Percentiles rank a stretch among this genome's conserved stretches.
These are phyloP conservation scores for Ophonus ardosiacus DNA, from an alignment of 2,888 invertebrate genomes.

Conservation along the genomic window DNA sequence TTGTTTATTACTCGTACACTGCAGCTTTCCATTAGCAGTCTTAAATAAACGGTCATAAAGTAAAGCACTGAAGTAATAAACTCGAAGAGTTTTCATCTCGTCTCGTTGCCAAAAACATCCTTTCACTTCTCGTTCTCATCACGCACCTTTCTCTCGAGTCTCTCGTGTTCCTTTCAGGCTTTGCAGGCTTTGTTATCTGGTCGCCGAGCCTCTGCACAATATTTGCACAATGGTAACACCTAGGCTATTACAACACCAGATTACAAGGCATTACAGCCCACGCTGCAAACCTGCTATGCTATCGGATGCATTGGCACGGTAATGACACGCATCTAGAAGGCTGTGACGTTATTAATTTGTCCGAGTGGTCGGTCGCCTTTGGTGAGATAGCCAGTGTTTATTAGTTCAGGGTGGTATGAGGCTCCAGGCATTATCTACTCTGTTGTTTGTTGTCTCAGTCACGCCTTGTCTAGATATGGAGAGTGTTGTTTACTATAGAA, in stretches of 20 bases:
- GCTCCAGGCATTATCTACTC: not conserved
- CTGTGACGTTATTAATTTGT: conserved; percentile 45
- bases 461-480: conserved; percentile 21
- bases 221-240: conserved; percentile 59
- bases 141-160: conserved; percentile 41
- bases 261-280: conserved; percentile 52
- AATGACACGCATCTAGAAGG: conserved; percentile 40
- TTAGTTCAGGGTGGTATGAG: conserved; percentile 19
- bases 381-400: conserved; percentile 32
- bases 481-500: not conserved
- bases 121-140: conserved; percentile 40
- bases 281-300: not conserved
- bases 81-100: conserved; percentile 3
- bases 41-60: not conserved
- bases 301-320: conserved; percentile 43
- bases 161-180: conserved; percentile 5
- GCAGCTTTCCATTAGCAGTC: not conserved
- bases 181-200: conserved; percentile 24
- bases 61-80: not conserved
- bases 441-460: conserved; percentile 13
- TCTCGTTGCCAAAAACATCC: conserved; percentile 19
- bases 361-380: conserved; percentile 3
- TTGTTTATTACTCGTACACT: not conserved
- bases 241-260: conserved; percentile 55
- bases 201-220: conserved; percentile 48